Percentiles rank a stretch among this genome's conserved stretches.
Conservation (phyloP, 2,888 invertebrate species). For the Eledone cirrhosa region DNA sequence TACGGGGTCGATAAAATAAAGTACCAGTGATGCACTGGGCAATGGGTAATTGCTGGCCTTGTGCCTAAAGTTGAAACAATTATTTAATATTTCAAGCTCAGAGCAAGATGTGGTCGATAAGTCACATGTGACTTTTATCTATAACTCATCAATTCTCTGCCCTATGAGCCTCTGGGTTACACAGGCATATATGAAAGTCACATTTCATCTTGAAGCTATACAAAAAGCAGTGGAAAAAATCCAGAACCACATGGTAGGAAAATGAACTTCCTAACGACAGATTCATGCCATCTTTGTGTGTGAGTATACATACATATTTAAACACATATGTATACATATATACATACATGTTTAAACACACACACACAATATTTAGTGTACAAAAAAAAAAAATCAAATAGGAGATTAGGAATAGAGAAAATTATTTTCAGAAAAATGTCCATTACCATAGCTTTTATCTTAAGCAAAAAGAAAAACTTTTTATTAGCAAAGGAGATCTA, state of each 20-base stretch:
- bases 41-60: no score
- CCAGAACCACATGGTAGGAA: background rate
- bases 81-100: no score
- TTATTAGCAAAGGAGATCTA: no score
- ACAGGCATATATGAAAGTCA: background rate
- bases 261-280: background rate
- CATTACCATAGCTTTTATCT: no score
- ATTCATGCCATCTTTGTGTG: background rate
- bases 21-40: no score
- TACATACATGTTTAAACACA: background rate
- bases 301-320: background rate
- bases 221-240: background rate
- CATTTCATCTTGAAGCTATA: background rate
- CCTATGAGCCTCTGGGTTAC: background rate
- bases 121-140: no score
- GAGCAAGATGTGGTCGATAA: no score
- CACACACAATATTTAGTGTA: background rate
- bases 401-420: background rate
- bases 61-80: no score
- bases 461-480: no score
- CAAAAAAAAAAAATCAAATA: background rate
- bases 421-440: no score
- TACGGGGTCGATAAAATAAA: no score
- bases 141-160: no score
- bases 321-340: conserved; percentile 1